Evolutionary conservation across 2,888 invertebrate genomes (phyloP).

Genomic region (Cosmorhoe ocellata): DNA sequence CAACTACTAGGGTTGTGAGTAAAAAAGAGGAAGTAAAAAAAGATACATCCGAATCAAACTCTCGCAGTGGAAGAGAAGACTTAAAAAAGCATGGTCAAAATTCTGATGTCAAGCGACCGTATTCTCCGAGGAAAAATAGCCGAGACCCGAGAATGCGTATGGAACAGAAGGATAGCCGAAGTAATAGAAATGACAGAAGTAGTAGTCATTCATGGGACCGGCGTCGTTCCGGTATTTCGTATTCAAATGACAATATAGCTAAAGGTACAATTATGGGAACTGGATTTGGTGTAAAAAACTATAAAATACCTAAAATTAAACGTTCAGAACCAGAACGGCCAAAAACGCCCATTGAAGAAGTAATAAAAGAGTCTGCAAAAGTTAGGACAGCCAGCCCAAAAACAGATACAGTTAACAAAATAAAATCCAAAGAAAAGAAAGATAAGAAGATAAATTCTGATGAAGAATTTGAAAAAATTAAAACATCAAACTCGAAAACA

Average conservation of each 20-base stretch:
- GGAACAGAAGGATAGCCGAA: slow-evolving; percentile 39
- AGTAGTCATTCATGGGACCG: slow-evolving; percentile 32
- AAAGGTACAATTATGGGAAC: slow-evolving; percentile 64
- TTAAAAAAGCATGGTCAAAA: slow-evolving; percentile 26
- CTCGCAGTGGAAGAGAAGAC: slow-evolving; percentile 39
- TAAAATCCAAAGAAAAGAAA: slow-evolving; percentile 12
- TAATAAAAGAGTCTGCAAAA: slow-evolving; percentile 13
- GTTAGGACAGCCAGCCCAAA: slow-evolving; percentile 22
- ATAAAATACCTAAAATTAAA: slow-evolving; percentile 78
- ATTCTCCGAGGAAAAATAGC: slow-evolving; percentile 56
- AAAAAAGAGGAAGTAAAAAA: slow-evolving; percentile 22
- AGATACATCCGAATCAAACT: slow-evolving; percentile 19
- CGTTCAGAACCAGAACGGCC: slow-evolving; percentile 39
- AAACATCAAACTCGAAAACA: slow-evolving; percentile 2
- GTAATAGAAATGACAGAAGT: slow-evolving; percentile 35
- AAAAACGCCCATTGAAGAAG: slow-evolving; percentile 18
- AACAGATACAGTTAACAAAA: slow-evolving; percentile 22
- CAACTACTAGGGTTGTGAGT: slow-evolving; percentile 18
- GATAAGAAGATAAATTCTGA: slow-evolving; percentile 10
- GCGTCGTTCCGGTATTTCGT: slow-evolving; percentile 57
- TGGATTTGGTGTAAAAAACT: slow-evolving; percentile 73
- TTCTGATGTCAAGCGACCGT: slow-evolving; percentile 32
- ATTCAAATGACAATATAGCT: slow-evolving; percentile 70
- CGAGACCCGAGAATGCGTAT: slow-evolving; percentile 63
- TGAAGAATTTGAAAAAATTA: slow-evolving; percentile 23